Percentiles rank a stretch among this genome's conserved stretches.
phyloP scores from a whole-genome alignment of 2,113 vertebrate genomes.

The pig (Sus scrofa) region DNA sequence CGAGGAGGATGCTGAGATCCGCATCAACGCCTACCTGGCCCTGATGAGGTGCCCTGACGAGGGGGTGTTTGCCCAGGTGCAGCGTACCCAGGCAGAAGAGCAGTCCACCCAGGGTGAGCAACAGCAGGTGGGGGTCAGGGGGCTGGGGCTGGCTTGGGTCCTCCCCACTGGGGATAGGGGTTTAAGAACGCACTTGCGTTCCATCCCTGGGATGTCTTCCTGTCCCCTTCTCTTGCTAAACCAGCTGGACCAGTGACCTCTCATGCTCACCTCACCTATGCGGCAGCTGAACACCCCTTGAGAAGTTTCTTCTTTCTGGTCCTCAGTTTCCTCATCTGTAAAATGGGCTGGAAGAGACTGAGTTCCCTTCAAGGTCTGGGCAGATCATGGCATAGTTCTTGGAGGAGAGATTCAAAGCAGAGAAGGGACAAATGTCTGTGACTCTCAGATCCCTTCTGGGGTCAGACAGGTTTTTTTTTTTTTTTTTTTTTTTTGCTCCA shows the following conservation, averaged over 20 bases:
- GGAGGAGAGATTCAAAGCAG: neutral
- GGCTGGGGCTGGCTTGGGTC: neutral
- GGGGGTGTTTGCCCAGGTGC: conserved; percentile 89
- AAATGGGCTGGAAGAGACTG: neutral
- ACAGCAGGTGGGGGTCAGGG: neutral
- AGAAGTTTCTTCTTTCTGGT: neutral
- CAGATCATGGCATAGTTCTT: neutral
- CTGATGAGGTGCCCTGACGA: conserved; percentile 91
- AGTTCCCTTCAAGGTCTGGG: neutral
- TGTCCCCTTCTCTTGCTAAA: accelerated
- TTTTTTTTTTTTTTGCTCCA: too few species aligned
- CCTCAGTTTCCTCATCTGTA: neutral
- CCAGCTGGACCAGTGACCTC: neutral
- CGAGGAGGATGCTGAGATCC: conserved; percentile 91
- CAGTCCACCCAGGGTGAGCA: conserved; percentile 93
- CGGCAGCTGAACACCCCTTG: neutral
- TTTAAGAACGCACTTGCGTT: neutral
- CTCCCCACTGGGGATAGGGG: too few species aligned
- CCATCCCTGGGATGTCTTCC: neutral
- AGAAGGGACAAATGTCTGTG: accelerated
- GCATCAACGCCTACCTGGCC: conserved; percentile 92
- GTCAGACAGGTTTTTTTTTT: too few species aligned
- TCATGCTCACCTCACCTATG: accelerated
- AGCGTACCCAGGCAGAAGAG: conserved; percentile 88
- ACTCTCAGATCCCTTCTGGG: neutral